Evolutionary conservation across 53 echinoderm and acorn worm genomes (phyloP), one percentile per base, ranked within the genome.

Genomic region (Echinarachnius parma): DNA sequence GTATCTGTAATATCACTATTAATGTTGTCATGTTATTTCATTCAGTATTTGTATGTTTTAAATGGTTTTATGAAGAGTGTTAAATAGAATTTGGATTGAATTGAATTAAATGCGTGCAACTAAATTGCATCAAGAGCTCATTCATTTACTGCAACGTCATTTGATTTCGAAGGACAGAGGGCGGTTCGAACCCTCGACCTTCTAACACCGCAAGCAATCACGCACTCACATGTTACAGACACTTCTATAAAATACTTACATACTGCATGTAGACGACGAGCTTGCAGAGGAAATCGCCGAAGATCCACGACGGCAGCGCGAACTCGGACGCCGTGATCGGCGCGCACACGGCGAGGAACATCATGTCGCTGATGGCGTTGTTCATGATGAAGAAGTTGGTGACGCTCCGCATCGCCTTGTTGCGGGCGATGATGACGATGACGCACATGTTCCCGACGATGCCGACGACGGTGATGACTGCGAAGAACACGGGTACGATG

Each of bases 331-430:
- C 88, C 3, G 92, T 92, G 14, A 86, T 79, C 27, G 96, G 96
- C 3, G 84, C 91, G 53, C 96, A 96, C 8, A 91, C 79, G 25
- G 88, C 44, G 20, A 96, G 77, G 42, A 96, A 96, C 61, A 91
- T 60, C 46, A 96, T 78, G 57, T 96, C 96, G 59, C 90, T 91
- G 29, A 96, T 74, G 57, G 96, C 96, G 9, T 91, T 83, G 67
- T 96, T 96, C 87, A 96, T 87, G 31, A 96, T 96, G 79, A 91
- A 96, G 78, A 87, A 91, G 61, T 96, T 96, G 53, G 96, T 96
- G 19, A 96, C 96, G 60, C 85, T 84, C 44, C 91, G 66, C 96
- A 96, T 96, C 53, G 81, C 75, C 20, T 84, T 78, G 49, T 84
- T 87, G 4, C 90, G 76, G 1, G 90, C 59, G 20, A 91, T 90